These are phyloP conservation scores for Notarius lentiginosus DNA, from an alignment of 2,113 vertebrate species.

Conservation along the genomic window DNA sequence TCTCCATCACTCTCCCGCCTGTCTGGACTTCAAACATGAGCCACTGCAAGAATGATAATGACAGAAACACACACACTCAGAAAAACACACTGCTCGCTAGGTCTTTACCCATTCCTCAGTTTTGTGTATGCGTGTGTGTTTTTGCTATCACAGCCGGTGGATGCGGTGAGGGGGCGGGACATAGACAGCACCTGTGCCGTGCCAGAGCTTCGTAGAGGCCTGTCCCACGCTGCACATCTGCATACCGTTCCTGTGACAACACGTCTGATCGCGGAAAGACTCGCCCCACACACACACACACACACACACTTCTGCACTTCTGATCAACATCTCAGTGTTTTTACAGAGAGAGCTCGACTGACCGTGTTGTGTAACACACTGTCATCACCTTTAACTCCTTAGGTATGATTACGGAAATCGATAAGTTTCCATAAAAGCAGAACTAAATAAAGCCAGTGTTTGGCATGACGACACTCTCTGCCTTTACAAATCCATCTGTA, in stretches of 20 bases:
- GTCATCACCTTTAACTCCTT: neutral
- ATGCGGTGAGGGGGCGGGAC: conserved; percentile 7
- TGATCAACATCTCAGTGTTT: conserved; percentile 29
- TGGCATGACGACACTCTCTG: neutral
- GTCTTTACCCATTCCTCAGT: neutral
- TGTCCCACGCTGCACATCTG: conserved; percentile 65
- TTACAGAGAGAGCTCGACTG: neutral
- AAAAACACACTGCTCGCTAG: conserved; percentile 62
- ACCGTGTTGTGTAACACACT: neutral
- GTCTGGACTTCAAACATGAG: conserved; percentile 76
- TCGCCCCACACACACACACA: neutral
- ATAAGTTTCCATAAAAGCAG: neutral
- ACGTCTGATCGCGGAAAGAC: conserved; percentile 68
- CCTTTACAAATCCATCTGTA: neutral
- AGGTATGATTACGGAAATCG: neutral
- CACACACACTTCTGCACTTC: neutral
- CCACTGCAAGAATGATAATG: conserved; percentile 80
- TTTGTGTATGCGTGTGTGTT: neutral
- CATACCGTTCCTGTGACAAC: conserved; percentile 73
- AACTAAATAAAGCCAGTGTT: neutral
- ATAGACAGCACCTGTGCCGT: conserved; percentile 65
- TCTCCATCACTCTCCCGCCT: conserved; percentile 66
- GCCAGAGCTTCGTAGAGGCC: conserved; percentile 58
- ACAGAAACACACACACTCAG: conserved; percentile 78
- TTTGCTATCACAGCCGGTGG: neutral